Evolutionary conservation across 2,888 invertebrate species (phyloP).

Genomic region (Rotaria socialis): DNA sequence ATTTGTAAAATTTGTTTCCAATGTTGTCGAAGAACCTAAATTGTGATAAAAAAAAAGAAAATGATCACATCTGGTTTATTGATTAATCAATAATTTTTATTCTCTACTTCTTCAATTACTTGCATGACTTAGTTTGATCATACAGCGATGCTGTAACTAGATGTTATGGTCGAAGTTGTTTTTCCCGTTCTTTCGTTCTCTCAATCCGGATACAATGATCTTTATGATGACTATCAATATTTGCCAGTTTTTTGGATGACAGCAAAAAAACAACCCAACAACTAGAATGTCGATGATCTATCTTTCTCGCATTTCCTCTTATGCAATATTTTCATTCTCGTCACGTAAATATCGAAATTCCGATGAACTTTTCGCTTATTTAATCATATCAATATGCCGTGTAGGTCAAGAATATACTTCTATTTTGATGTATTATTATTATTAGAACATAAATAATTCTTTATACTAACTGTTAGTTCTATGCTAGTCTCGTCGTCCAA

Average conservation of each 20-base stretch:
- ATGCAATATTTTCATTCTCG: background rate
- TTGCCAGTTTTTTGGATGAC: background rate
- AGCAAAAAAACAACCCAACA: background rate
- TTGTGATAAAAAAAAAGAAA: background rate
- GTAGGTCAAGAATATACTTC: background rate
- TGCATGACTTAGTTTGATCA: background rate
- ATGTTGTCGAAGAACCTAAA: constrained; percentile 79
- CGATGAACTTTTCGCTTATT: background rate
- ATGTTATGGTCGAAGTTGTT: background rate
- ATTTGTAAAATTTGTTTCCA: constrained; percentile 86
- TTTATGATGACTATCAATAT: background rate
- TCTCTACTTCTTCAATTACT: background rate
- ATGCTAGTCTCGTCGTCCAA: constrained; percentile 4
- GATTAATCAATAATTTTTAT: background rate
- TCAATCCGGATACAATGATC: background rate
- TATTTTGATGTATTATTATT: background rate
- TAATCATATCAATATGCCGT: background rate
- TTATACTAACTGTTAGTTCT: background rate
- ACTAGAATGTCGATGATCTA: background rate
- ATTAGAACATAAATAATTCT: background rate
- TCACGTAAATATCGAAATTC: background rate
- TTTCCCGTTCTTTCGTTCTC: background rate
- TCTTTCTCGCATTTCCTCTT: background rate
- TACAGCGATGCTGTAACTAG: background rate
- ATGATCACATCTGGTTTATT: background rate